These are phyloP conservation scores for Rotaria sp. DNA, from an alignment of 2,888 invertebrate genomes.

Conservation along the genomic window DNA sequence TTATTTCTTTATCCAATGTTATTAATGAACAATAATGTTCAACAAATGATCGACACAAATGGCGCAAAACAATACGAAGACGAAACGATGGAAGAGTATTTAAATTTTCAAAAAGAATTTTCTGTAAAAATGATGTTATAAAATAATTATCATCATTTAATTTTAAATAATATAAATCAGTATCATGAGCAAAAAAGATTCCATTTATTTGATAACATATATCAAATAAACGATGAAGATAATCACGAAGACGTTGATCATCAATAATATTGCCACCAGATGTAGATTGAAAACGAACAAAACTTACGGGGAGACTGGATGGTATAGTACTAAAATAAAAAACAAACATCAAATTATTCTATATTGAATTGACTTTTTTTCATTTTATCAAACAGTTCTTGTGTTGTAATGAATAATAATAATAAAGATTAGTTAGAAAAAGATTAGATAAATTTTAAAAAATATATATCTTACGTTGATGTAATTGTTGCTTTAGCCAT, in stretches of 20 bases:
- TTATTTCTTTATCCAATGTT: neutral
- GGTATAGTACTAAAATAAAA: neutral
- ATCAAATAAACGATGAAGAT: conserved; percentile 19
- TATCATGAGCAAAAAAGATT: neutral
- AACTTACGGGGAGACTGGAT: neutral
- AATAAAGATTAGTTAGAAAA: too few species aligned
- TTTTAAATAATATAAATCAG: neutral
- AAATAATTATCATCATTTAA: neutral
- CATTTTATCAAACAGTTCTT: too few species aligned
- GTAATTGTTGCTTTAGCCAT: conserved; percentile 21
- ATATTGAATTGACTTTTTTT: too few species aligned
- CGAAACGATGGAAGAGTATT: conserved; percentile 24
- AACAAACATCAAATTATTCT: too few species aligned
- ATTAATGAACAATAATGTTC: neutral
- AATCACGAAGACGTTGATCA: conserved; percentile 12
- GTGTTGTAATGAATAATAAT: too few species aligned
- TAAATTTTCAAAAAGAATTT: conserved; percentile 24
- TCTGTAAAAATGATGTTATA: neutral
- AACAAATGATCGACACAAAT: conserved; percentile 30
- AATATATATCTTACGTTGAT: neutral
- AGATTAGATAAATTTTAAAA: too few species aligned
- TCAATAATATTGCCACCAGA: neutral
- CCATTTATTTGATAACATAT: conserved; percentile 16
- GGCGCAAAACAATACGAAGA: conserved; percentile 6
- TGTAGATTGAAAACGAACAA: neutral